Conservation (phyloP, 2,113 vertebrate species). For the Piaya cayana region DNA sequence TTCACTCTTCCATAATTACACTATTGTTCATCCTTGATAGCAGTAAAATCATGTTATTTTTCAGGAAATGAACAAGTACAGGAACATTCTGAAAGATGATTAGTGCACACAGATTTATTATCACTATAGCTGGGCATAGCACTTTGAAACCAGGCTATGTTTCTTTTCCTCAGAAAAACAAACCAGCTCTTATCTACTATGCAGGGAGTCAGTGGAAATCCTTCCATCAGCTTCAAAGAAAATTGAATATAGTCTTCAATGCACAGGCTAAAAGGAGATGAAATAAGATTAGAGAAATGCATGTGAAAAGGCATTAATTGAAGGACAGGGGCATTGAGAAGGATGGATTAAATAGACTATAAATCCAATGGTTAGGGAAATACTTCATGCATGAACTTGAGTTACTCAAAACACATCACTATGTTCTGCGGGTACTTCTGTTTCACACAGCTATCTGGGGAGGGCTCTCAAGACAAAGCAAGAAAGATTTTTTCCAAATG, state of each 20-base stretch:
- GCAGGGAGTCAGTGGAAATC: background rate
- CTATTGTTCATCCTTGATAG: background rate
- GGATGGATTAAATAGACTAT: slow-evolving; percentile 30
- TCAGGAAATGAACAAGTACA: background rate
- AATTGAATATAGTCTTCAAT: background rate
- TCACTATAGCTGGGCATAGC: background rate
- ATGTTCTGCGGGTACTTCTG: background rate
- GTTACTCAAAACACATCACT: background rate
- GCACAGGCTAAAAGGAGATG: background rate
- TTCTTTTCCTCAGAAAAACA: background rate
- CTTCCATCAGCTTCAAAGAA: background rate
- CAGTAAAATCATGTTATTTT: background rate
- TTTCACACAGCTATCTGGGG: background rate
- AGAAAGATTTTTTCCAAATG: background rate
- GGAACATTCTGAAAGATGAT: background rate
- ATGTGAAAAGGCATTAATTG: slow-evolving; percentile 22
- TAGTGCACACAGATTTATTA: background rate
- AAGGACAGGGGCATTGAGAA: background rate
- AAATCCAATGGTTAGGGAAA: background rate
- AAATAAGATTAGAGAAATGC: slow-evolving; percentile 13
- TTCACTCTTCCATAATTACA: background rate
- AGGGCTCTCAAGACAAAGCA: background rate
- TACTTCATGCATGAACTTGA: background rate
- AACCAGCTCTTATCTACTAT: background rate
- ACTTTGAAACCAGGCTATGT: background rate